Evolutionary conservation across 2,113 vertebrate species (phyloP), one percentile per base, ranked within the genome.

Genomic region (Charadrius vociferus): DNA sequence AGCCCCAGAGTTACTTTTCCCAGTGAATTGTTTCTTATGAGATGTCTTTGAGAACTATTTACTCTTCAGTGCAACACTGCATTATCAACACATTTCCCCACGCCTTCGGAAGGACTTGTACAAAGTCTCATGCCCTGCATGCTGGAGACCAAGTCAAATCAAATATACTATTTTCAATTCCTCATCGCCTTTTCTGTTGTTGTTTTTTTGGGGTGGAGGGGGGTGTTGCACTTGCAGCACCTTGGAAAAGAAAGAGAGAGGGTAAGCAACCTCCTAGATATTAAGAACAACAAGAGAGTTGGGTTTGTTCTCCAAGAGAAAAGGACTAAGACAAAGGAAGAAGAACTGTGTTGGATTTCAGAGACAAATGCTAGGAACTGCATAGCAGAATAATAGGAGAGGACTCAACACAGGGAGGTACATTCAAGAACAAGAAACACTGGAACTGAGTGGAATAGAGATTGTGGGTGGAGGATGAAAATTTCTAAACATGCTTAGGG

Each of bases 31-130:
- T 92, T 94, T 79, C 6, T 32, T 72, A 68, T 2, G 73, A 95
- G 91, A 96, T 95, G 34, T 81, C 71, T 93, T 95, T 79, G 50
- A 85, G 65, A 89, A 80, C 81, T 95, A 91, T 58, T 91, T 95
- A 92, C 83, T 95, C 81, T 93, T 81, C n/a, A 32, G 84, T 36
- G 86, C 92, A 90, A 75, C 15, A 32, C 80, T 95, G 79, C 85
- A 49, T 96, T 95, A 79, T 81, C 89, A 97, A 93, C 72, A 85
- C 82, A 80, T 45, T 30, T 68, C n/a, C 19, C 34, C 13, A 24
- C 7, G 26, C 75, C 80, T 94, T 86, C 85, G 94, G 81, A 97
- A 94, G 59, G 15, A 84, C 34, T 77, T 36, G 14, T 43, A 45
- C 19, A 20, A 83, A 79, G 34, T 41, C 74, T 79, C 59, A 65